A percentile compares a stretch with the other conserved stretches of the same genome.
phyloP scores from a whole-genome alignment of 2,797 vertebrate genomes.

The Phrynocephalus guinanensis region DNA sequence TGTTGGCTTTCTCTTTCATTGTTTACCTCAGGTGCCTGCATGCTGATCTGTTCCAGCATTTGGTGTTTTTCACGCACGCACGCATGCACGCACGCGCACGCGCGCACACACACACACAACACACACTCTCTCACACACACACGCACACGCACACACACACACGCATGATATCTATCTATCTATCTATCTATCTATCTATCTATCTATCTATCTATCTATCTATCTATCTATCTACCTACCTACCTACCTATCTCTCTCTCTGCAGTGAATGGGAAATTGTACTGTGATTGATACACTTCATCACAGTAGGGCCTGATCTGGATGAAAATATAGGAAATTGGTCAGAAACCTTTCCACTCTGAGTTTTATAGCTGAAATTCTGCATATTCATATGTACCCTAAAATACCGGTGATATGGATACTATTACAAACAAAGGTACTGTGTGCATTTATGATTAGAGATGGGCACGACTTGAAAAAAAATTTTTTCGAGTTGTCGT shows the following conservation, averaged over 20 bases:
- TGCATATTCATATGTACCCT: not conserved
- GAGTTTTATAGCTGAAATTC: not conserved
- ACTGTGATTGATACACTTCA: not conserved
- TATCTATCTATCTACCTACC: too few relatives aligned
- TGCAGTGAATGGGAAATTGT: too few relatives aligned
- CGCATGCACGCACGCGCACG: too few relatives aligned
- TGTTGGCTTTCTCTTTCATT: not conserved
- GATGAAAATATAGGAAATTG: not conserved
- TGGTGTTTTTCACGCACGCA: not conserved
- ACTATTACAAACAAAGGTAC: not conserved
- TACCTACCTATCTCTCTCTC: too few relatives aligned
- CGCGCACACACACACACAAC: too few relatives aligned
- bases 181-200: too few relatives aligned
- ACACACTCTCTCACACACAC: too few relatives aligned
- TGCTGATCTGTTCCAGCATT: not conserved
- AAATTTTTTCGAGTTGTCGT: too few relatives aligned
- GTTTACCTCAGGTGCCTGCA: not conserved
- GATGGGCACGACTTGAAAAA: too few relatives aligned
- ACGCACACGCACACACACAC: too few relatives aligned
- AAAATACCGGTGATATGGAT: not conserved
- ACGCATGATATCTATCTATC: too few relatives aligned
- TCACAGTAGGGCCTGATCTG: not conserved
- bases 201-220: too few relatives aligned
- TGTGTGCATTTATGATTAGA: not conserved
- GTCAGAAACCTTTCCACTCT: not conserved